These are phyloP conservation scores for Calliopsis andreniformis DNA, from an alignment of 1,140 invertebrate genomes.

Conservation along the genomic window DNA sequence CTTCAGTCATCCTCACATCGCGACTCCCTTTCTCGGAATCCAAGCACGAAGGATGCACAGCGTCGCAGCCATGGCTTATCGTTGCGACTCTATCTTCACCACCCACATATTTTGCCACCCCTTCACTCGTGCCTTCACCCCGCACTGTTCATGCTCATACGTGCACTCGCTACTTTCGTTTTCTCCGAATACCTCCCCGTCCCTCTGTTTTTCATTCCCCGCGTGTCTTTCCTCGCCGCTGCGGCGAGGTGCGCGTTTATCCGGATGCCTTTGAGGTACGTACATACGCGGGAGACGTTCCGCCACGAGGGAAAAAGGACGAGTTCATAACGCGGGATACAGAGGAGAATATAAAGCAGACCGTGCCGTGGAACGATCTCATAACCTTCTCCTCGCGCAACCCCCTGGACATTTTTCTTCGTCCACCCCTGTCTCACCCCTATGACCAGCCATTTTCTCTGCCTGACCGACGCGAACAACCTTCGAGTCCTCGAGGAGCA, in stretches of 20 bases:
- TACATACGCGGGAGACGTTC: constrained; percentile 22
- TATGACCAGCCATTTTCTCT: neutral
- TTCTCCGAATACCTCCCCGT: neutral
- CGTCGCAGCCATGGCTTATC: neutral
- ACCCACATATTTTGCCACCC: neutral
- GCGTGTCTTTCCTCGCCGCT: constrained; percentile 14
- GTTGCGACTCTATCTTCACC: no score
- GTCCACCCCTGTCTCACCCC: neutral
- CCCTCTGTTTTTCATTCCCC: constrained; percentile 15
- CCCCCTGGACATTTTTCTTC: constrained; percentile 19
- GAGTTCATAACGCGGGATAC: constrained; percentile 46
- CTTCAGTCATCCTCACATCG: no score
- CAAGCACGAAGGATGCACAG: neutral
- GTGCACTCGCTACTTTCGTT: neutral
- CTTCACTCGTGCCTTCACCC: neutral
- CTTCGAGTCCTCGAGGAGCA: neutral
- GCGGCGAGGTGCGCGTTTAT: constrained; percentile 31
- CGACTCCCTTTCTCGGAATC: neutral
- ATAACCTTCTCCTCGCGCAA: constrained; percentile 36
- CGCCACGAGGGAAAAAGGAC: constrained; percentile 26
- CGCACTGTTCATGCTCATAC: neutral
- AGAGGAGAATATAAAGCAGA: constrained; percentile 57
- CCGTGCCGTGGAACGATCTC: constrained; percentile 37
- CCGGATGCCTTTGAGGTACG: constrained; percentile 28
- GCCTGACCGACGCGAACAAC: neutral